Base-by-base conservation (phyloP, 2,888 invertebrate species). In the Lasioglossum lativentre region DNA sequence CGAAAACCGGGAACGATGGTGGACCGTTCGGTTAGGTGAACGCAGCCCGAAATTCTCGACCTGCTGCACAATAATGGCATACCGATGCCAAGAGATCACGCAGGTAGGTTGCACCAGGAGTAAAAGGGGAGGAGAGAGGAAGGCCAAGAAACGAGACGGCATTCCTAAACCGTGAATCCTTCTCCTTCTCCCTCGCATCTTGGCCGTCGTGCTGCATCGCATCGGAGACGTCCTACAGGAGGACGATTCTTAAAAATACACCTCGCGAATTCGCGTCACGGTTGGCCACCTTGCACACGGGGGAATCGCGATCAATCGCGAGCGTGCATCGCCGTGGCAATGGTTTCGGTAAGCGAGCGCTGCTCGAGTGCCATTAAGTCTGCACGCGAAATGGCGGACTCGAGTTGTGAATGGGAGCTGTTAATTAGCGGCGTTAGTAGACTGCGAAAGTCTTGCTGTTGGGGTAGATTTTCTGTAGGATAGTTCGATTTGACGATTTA, bases 151-250 rank as follows among this genome's bases (percentile, higher is more conserved):
- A 83, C 85, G 80, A 86, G 89, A 91, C 93, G 78, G 89, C 93
- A 93, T 93, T 93, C 93, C 92, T 90, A 86, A 89, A 91, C 86
- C 86, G 81, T 92, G 93, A 93, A 87, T 92, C 92, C 83, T 84
- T 80, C 83, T 73, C 42, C 80, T 40, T 45, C 71, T 66, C 38
- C 30, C 79, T 68, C 63, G 27, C 59, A 27, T 27, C 27, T 56
- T 19, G 47, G 47, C 6, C 45, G 45, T 47, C 14, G 45, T 3
- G 45, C 42, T 19, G 52, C 52, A n/a, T 52, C 59, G 23, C 52
- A n/a, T 52, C 59, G 3, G 27, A 27, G 27, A 59, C 59, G 79
- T 68, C 70, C 83, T 79, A 74, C 78, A 63, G 86, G 63, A 42
- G 52, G 23, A 77, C 76, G 83, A 19, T 86, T 87, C 90, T 91